Conservation (phyloP, 2,888 invertebrate species). For the Heteromurus nitidus region DNA sequence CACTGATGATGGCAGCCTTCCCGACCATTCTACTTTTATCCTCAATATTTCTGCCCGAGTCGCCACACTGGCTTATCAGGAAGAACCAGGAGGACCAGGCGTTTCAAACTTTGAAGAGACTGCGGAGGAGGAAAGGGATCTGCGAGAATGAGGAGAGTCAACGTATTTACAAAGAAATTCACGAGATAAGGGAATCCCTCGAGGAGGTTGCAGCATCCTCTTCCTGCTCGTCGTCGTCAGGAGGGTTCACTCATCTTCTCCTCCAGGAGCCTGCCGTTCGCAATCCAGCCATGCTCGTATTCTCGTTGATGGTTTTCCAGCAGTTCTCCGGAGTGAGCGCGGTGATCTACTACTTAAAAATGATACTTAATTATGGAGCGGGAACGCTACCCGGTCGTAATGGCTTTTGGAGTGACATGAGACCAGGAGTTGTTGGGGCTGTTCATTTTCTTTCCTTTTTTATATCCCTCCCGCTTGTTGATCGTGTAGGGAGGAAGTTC, state of each 20-base stretch:
- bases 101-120: conserved; percentile 77
- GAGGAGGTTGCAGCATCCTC: conserved; percentile 17
- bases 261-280: conserved; percentile 52
- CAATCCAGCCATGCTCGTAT: conserved; percentile 53
- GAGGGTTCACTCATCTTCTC: background rate
- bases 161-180: conserved; percentile 59
- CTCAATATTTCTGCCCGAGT: conserved; percentile 80
- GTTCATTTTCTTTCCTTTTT: conserved; percentile 83
- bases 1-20: conserved; percentile 78
- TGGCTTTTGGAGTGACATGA: conserved; percentile 76
- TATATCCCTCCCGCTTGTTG: conserved; percentile 79
- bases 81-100: conserved; percentile 77
- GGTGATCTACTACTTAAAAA: conserved; percentile 80
- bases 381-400: background rate
- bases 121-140: conserved; percentile 76
- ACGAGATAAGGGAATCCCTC: conserved; percentile 54
- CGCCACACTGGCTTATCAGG: conserved; percentile 80
- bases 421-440: conserved; percentile 86
- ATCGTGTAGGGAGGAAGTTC: conserved; percentile 81
- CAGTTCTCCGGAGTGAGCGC: conserved; percentile 79
- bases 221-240: background rate
- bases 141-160: conserved; percentile 61
- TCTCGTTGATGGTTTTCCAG: conserved; percentile 76
- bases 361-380: conserved; percentile 79
- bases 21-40: conserved; percentile 77